Base-by-base conservation (phyloP, 2,888 invertebrate species). In the Ceraclea dissimilis region DNA sequence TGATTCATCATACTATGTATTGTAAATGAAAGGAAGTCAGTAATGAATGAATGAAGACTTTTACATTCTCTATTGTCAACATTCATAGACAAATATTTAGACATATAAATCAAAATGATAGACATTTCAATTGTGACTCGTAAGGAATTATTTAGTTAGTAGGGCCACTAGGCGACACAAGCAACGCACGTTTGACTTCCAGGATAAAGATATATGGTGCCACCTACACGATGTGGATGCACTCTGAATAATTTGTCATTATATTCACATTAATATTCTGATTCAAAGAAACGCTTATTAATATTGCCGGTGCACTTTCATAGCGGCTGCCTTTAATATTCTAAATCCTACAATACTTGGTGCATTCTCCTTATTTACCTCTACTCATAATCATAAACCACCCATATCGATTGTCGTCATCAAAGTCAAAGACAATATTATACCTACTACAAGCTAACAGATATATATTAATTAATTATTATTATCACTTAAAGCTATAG, bases 231-330 rank as follows among this genome's bases (percentile, higher is more conserved):
- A 26, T 10, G 26, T 26, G 26, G 26, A 26, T 26, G 26, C 39
- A n/a, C 39, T 16, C 13, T 16, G 39, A 16, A 13, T 39, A 39
- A 26, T 16, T 39, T 16, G n/a, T 39, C 8, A 39, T 39, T 39
- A 13, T 39, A 26, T 26, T 26, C 26, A 26, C 26, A 26, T 26
- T 26, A 26, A 13, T 39, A 39, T 39, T 39, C 39, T 16, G 39
- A 39, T 39, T 39, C n/a, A 39, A 39, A 16, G 39, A 39, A 39
- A 39, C 39, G 39, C 39, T 39, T 39, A 39, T 39, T 39, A 39
- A 16, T 39, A 39, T 39, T 39, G 13, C n/a, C 13, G 39, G 13
- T 39, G 39, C 39, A 39, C 39, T 39, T 39, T 39, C 39, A 2
- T 39, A 39, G 39, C 39, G 39, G 39, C 39, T 39, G 39, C 16